Evolutionary conservation across 1,140 invertebrate genomes (phyloP).

Genomic region (Epicauta chinensis): DNA sequence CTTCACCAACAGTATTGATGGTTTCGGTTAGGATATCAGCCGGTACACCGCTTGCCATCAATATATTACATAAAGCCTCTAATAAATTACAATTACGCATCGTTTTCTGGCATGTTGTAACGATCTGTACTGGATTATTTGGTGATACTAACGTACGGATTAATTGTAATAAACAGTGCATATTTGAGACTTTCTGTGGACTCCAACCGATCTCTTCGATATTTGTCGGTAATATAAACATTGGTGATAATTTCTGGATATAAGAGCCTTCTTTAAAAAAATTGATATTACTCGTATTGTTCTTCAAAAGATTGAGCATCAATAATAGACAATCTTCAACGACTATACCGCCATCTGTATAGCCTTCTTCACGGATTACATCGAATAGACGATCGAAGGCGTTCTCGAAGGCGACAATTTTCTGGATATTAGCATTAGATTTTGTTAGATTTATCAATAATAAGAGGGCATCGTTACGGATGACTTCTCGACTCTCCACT

Average conservation of each 20-base stretch:
- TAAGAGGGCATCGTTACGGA: constrained; percentile 91
- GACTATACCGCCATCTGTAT: constrained; percentile 92
- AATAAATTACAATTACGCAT: constrained; percentile 80
- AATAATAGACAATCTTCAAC: constrained; percentile 97
- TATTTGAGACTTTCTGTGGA: constrained; percentile 91
- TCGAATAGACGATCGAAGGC: constrained; percentile 94
- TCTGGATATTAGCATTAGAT: constrained; percentile 96
- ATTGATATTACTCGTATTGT: constrained; percentile 97
- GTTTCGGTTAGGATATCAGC: constrained; percentile 94
- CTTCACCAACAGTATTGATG: constrained; percentile 91
- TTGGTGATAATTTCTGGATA: constrained; percentile 81
- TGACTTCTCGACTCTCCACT: constrained; percentile 88
- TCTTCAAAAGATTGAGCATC: constrained; percentile 89
- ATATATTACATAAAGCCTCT: constrained; percentile 76
- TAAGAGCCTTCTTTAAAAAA: constrained; percentile 97
- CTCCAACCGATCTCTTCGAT: constrained; percentile 77
- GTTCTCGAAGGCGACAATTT: constrained; percentile 99
- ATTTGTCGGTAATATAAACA: constrained; percentile 72
- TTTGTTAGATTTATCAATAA: constrained; percentile 92
- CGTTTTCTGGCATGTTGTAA: constrained; percentile 78
- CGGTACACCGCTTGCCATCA: constrained; percentile 95
- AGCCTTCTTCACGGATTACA: constrained; percentile 88
- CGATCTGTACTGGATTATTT: constrained; percentile 46
- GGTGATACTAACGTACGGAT: constrained; percentile 59
- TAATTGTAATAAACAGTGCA: constrained; percentile 86